Base-by-base conservation (phyloP, 2,888 invertebrate genomes). In the Zelleria hepariella region DNA sequence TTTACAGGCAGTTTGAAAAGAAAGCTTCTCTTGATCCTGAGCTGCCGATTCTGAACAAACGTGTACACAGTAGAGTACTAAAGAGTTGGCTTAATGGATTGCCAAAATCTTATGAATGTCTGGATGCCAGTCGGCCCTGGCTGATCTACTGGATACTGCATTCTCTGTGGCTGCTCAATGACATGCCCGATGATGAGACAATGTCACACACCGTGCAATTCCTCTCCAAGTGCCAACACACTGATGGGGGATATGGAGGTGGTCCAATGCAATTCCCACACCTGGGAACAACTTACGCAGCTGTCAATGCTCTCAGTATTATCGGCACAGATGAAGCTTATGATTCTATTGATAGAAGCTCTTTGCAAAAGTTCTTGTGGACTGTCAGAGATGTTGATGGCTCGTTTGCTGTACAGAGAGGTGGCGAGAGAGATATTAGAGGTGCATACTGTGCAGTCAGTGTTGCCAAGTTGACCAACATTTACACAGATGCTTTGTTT, bases 51-150 rank as follows among this genome's bases (percentile, higher is more conserved):
- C 92, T 95, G 1, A 86, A 91, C 57, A 91, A 92, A 71, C 85
- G 91, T 61, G 89, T 90, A 66, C 94, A 95, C 75, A 86, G 90
- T 66, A 78, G 89, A 65, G 91, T 93, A 76, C 85, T 97, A 59
- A 92, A 92, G 68, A 91, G 90, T 66, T 94, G 93, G 71, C 75
- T 97, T 24, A 87, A 86, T 53, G 84, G 90, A 70, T 84, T 97
- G 66, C 93, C 94, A 52, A 83, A 88, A 62, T 90, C 91, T 62
- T 96, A 96, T 74, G 92, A 94, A 92, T 93, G 93, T 73, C 87
- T 99, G 65, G 99, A 99, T 90, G 95, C 97, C 8, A 98, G 98
- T 79, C 92, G 98, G 69, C 94, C 99, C 6, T 99, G 99, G 99
- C 89, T 99, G 62, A 94, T 97, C 70, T 99, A 98, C 77, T 99